Percentiles rank a stretch among this genome's conserved stretches.
These are phyloP conservation scores for Nephotettix cincticeps DNA, from an alignment of 1,140 invertebrate species.

Conservation along the genomic window DNA sequence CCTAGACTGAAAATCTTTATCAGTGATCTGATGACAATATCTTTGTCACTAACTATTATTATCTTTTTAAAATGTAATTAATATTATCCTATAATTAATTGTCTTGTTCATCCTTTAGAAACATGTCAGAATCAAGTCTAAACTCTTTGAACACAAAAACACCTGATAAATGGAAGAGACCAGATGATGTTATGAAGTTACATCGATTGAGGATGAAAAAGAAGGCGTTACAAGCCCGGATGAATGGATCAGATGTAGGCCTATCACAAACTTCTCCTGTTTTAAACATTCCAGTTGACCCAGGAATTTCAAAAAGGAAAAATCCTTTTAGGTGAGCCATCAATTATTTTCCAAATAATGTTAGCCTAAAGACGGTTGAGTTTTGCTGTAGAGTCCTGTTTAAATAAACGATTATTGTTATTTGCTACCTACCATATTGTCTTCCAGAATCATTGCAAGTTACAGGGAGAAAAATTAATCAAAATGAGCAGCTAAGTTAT, in stretches of 20 bases:
- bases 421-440: too few species aligned
- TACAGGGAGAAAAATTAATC: too few species aligned
- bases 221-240: slow-evolving; percentile 64
- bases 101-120: neutral
- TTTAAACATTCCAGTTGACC: slow-evolving; percentile 19
- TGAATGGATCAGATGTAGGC: slow-evolving; percentile 42
- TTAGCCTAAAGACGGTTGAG: too few species aligned
- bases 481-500: too few species aligned
- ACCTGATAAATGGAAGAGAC: slow-evolving; percentile 53
- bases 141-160: neutral
- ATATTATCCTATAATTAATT: neutral
- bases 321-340: slow-evolving; percentile 63
- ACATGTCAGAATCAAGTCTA: neutral
- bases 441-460: too few species aligned
- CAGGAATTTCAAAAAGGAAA: slow-evolving; percentile 40
- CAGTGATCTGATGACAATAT: too few species aligned
- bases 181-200: slow-evolving; percentile 65
- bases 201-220: slow-evolving; percentile 67
- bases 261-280: slow-evolving; percentile 17
- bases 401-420: too few species aligned
- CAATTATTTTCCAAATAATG: too few species aligned
- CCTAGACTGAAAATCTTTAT: too few species aligned
- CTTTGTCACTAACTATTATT: too few species aligned
- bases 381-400: too few species aligned
- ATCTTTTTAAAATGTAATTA: too few species aligned